A percentile compares a stretch with the other conserved stretches of the same genome.
These are phyloP conservation scores for Eucera pruinosa DNA, from an alignment of 2,888 invertebrate genomes.

Conservation along the genomic window DNA sequence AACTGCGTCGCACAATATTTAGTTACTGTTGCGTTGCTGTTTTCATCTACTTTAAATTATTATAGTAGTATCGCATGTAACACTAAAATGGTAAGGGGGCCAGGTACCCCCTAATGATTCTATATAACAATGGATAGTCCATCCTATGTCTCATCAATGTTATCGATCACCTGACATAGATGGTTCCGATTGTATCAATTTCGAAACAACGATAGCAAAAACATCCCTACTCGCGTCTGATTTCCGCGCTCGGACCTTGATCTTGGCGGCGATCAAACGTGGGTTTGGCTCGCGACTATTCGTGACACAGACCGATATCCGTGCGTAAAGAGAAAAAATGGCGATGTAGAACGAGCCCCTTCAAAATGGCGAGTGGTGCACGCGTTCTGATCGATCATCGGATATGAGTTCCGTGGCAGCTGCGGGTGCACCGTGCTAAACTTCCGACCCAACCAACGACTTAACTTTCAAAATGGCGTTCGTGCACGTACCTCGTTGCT, in stretches of 20 bases:
- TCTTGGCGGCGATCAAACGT: constrained; percentile 28
- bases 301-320: constrained; percentile 70
- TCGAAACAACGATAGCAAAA: too few species aligned
- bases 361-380: constrained; percentile 72
- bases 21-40: too few species aligned
- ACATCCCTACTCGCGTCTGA: too few species aligned
- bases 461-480: constrained; percentile 67
- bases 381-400: constrained; percentile 70
- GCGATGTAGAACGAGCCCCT: constrained; percentile 61
- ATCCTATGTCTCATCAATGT: too few species aligned
- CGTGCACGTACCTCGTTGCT: constrained; percentile 10
- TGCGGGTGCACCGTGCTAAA: constrained; percentile 65
- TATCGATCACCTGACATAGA: too few species aligned
- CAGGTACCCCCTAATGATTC: too few species aligned
- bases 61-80: too few species aligned
- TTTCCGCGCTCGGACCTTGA: constrained; percentile 3
- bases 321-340: constrained; percentile 71
- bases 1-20: too few species aligned
- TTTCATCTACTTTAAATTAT: too few species aligned
- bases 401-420: constrained; percentile 70
- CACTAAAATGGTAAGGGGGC: too few species aligned
- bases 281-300: constrained; percentile 52
- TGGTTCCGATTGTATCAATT: too few species aligned
- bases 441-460: constrained; percentile 63
- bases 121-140: too few species aligned